Base-by-base conservation (phyloP, 2,797 vertebrate species). In the Malacoctenus gilli region DNA sequence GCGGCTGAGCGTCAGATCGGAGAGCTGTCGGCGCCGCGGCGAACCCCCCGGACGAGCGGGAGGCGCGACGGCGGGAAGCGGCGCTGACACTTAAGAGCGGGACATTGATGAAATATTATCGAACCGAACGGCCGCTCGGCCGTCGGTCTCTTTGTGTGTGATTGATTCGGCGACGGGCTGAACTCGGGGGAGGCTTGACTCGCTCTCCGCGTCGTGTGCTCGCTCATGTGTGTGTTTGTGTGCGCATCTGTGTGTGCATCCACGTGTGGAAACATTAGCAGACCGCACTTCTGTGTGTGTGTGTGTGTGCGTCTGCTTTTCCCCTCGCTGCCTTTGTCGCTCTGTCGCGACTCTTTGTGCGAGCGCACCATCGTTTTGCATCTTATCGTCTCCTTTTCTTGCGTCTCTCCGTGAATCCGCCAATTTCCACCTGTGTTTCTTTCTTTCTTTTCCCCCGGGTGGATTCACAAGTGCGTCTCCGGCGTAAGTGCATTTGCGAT, bases 101-200 rank as follows among this genome's bases (percentile, higher is more conserved):
- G 38, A 59, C 59, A 87, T 86, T 85, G 88, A 87, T 88, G 79
- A 68, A 74, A 82, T 78, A 68, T 80, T 85, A 89, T 87, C 71
- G 81, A 88, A 76, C 54, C 68, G 76, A 76, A 76, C 68, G 53
- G 50, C 68, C 40, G 28, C 52, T 20, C 48, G 37, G 52, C 68
- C 63, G 79, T 79, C 77, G 70, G 56, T 83, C 70, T 86, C 77
- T 80, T 63, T 82, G 71, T 74, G 67, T 80, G 68, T 72, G 79
- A 82, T 77, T 77, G 80, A 87, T 82, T 76, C 66, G 67, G 61
- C 21, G 69, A 65, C 69, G 44, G 55, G 16, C 36, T 64, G 51
- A 39, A 56, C 77, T 40, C 46, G 56, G 38, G 59, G 72, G 64
- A 70, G 35, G 59, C 42, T 44, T 36, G 53, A 28, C 43, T 51